These are phyloP conservation scores for Cordilura impudica DNA, from an alignment of 2,888 invertebrate species.

Conservation along the genomic window DNA sequence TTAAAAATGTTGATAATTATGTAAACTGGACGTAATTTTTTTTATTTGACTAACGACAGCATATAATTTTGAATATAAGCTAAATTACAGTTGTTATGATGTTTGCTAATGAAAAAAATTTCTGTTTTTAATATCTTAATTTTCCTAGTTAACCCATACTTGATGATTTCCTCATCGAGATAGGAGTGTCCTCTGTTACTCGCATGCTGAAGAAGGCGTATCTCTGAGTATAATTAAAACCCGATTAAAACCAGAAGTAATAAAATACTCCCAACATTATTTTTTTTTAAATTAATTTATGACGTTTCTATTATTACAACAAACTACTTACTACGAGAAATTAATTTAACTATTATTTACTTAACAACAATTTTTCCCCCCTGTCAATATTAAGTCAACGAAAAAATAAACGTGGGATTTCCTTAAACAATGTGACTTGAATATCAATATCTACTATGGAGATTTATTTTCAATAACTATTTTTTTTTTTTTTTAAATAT, in stretches of 20 bases:
- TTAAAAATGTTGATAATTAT: no score
- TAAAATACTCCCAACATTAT: background rate
- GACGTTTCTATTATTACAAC: no score
- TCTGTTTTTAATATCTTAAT: no score
- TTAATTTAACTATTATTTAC: background rate
- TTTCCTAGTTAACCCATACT: no score
- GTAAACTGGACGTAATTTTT: no score
- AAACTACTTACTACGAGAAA: background rate
- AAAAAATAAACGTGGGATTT: slow-evolving; percentile 63
- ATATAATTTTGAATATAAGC: background rate
- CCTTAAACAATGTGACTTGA: slow-evolving; percentile 59
- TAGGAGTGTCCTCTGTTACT: no score
- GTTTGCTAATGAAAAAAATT: no score
- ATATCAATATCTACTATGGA: slow-evolving; percentile 45
- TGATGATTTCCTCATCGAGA: no score
- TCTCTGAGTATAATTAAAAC: slow-evolving; percentile 4
- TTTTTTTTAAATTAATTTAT: background rate
- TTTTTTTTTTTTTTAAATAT: background rate
- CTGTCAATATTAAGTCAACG: background rate
- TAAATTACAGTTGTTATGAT: no score
- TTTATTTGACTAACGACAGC: background rate
- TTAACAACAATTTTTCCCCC: background rate
- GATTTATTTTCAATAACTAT: slow-evolving; percentile 3
- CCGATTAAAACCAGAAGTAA: background rate
- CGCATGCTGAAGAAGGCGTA: no score